Evolutionary conservation across 2,797 vertebrate species (phyloP), one percentile per base, ranked within the genome.

Genomic region (Petrocephalus sullivani): DNA sequence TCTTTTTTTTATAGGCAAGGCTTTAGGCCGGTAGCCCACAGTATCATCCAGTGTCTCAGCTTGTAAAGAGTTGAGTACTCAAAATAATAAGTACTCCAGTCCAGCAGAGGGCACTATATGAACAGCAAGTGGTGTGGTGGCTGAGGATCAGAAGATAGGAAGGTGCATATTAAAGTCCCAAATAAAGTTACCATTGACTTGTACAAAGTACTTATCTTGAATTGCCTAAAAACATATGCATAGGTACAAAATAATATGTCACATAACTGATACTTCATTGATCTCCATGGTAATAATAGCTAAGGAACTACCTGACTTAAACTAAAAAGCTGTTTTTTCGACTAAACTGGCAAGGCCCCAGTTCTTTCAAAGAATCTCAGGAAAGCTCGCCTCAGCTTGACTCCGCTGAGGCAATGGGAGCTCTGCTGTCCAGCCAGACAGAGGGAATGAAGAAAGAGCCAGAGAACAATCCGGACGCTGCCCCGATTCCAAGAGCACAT

Each of bases 391-490:
- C 21, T 84, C 53, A 19, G 78, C 71, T 82, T 41, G 81, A 64
- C 81, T 88, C 28, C 28, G 78, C 78, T 33, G 51, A 88, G 46
- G 87, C 57, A 16, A 51, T 75, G 46, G 21, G 58, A 87, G 83
- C 57, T 23, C 1, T 46, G 53, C 61, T 83, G 28, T 75, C 67
- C 33, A 60, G 6, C 0, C 0, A 61, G 57, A 49, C 23, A 87
- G 19, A 53, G 86, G 10, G 41, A 67, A 28, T 28, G 16, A 14
- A 56, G n/a, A 41, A 61, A 89, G 10, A 28, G 61, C 91, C n/a
- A 89, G 88, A 84, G 90, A 91, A 82, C 51, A 87, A 82, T 90
- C 88, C 49, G 57, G 67, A 87, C 89, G 58, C 81, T 88, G 87
- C 64, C 60, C 54, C 57, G 56, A 87, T 88, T 75, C 89, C 75